phyloP scores from a whole-genome alignment of 2,113 vertebrate genomes.

The Thamnaconus septentrionalis region DNA sequence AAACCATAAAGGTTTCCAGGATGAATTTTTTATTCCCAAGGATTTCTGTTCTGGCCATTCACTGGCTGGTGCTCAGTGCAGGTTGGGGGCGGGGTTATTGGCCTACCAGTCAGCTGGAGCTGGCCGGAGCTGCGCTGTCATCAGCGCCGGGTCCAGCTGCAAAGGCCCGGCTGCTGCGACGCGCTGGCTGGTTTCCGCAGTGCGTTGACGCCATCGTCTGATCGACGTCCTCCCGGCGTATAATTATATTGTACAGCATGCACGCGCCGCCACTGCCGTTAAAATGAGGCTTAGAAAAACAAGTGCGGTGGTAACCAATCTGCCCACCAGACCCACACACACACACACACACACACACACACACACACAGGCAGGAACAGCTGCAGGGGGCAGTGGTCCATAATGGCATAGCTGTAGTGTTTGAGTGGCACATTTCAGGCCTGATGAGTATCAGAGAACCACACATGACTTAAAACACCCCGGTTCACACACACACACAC shows the following conservation, averaged over 20 bases:
- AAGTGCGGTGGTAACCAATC: conserved; percentile 46
- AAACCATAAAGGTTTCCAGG: too few species aligned
- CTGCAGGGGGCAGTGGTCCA: conserved; percentile 48
- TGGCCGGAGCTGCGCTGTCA: neutral
- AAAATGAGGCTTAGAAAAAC: conserved; percentile 55
- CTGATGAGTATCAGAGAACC: conserved; percentile 59
- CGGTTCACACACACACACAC: neutral
- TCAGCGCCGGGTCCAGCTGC: neutral
- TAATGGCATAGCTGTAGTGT: conserved; percentile 65
- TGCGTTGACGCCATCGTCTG: neutral
- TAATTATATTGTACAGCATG: conserved; percentile 26
- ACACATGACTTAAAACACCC: conserved; percentile 36
- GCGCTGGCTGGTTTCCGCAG: too few species aligned
- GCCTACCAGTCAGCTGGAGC: too few species aligned
- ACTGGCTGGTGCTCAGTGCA: too few species aligned
- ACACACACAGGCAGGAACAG: conserved; percentile 58
- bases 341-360: conserved; percentile 26
- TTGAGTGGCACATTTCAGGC: conserved; percentile 64
- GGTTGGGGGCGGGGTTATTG: too few species aligned
- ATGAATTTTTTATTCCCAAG: too few species aligned
- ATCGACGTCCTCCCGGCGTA: conserved; percentile 1
- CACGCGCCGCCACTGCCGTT: conserved; percentile 23
- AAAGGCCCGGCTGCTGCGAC: too few species aligned
- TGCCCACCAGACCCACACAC: neutral
- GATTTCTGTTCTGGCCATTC: too few species aligned